Evolutionary conservation across 2,797 vertebrate genomes (phyloP).

Genomic region (Botia kubotai): DNA sequence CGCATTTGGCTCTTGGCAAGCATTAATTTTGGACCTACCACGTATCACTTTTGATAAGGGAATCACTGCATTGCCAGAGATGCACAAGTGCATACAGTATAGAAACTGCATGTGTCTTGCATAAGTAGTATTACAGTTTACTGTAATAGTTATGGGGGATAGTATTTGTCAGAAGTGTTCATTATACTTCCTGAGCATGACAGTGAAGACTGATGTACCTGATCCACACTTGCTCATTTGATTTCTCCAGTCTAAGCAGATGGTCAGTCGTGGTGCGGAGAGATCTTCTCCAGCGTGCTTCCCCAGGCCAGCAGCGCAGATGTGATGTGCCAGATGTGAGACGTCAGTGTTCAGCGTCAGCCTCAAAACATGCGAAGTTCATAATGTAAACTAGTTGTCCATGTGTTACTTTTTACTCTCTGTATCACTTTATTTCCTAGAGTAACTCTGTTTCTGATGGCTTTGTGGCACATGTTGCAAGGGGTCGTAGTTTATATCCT

Average conservation of each 20-base stretch:
- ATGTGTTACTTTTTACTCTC: conserved; percentile 47
- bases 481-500: conserved; percentile 45
- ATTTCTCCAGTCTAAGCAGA: conserved; percentile 1
- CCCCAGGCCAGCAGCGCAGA: no score
- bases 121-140: no score
- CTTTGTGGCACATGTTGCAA: conserved; percentile 51
- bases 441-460: conserved; percentile 55
- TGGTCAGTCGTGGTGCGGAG: conserved; percentile 8
- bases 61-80: conserved; percentile 9
- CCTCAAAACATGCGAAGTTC: conserved; percentile 49
- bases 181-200: no score
- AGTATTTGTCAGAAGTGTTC: background rate
- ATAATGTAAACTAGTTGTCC: conserved; percentile 56
- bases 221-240: background rate
- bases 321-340: conserved; percentile 51
- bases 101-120: background rate
- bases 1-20: background rate
- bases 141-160: background rate
- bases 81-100: background rate
- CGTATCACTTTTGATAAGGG: conserved; percentile 21
- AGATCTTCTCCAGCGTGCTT: background rate
- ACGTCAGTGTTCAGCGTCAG: conserved; percentile 42
- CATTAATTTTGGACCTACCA: background rate
- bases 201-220: background rate
- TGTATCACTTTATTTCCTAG: conserved; percentile 39